These are phyloP conservation scores for Cyprinodon brontotheroides DNA, from an alignment of 2,113 vertebrate species.

Conservation along the genomic window DNA sequence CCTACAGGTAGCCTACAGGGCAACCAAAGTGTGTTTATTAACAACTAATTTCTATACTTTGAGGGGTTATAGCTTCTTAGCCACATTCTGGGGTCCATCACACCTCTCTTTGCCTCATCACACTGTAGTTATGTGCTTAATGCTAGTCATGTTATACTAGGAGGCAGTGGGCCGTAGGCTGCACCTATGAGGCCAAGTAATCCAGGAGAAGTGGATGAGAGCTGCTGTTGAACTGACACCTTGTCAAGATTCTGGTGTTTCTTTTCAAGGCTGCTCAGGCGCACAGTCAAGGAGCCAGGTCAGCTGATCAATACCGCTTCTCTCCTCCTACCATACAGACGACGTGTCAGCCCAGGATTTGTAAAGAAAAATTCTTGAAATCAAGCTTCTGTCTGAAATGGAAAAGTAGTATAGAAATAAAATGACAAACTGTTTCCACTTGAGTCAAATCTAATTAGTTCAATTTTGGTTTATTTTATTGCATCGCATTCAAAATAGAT, in stretches of 20 bases:
- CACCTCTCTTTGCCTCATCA: background rate
- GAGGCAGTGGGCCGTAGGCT: conserved; percentile 33
- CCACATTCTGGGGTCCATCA: conserved; percentile 20
- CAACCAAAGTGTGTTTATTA: conserved; percentile 35
- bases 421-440: conserved; percentile 20
- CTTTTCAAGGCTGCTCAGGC: conserved; percentile 26
- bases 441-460: background rate
- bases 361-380: conserved; percentile 18
- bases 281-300: conserved; percentile 41
- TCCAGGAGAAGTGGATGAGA: conserved; percentile 23
- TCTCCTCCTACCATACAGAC: conserved; percentile 20
- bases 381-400: conserved; percentile 12
- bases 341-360: conserved; percentile 18
- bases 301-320: conserved; percentile 60
- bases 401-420: conserved; percentile 30
- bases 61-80: background rate
- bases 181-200: conserved; percentile 25
- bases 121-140: conserved; percentile 27
- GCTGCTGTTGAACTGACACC: background rate
- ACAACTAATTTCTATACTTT: conserved; percentile 15
- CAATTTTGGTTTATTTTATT: background rate
- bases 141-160: conserved; percentile 37
- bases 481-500: too few relatives aligned
- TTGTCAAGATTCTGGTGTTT: conserved; percentile 68
- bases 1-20: conserved; percentile 12